A percentile compares a stretch with the other conserved stretches of the same genome.
Conservation (phyloP, 92 coral and sea anemone species). For the Scolanthus callimorphus region DNA sequence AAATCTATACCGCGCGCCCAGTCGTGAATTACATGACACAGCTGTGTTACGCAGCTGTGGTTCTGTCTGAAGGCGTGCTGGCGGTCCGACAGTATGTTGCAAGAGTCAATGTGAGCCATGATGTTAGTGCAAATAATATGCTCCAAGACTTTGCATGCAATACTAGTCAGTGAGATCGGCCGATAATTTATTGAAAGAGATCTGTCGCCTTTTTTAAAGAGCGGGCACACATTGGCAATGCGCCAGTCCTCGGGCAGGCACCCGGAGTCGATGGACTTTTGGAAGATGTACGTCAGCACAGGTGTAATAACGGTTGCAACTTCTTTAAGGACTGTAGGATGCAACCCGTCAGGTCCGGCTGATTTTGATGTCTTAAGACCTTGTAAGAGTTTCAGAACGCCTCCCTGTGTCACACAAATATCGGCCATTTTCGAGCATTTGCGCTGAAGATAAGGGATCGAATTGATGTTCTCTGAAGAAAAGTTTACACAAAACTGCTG, state of each 20-base stretch:
- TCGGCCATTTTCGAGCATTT: slow-evolving; percentile 1
- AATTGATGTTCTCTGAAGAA: slow-evolving; percentile 9
- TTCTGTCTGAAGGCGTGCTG: slow-evolving; percentile 23
- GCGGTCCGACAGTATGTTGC: slow-evolving; percentile 9
- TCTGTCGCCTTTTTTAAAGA: slow-evolving; percentile 21
- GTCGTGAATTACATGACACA: too few relatives aligned
- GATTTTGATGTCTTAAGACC: slow-evolving; percentile 13
- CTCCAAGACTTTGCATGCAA: slow-evolving; percentile 25
- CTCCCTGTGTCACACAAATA: slow-evolving; percentile 8
- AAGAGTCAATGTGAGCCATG: slow-evolving; percentile 13
- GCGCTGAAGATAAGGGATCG: slow-evolving; percentile 2
- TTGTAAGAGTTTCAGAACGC: slow-evolving; percentile 1
- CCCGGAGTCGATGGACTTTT: slow-evolving; percentile 10
- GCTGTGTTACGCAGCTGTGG: too few relatives aligned
- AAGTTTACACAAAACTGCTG: slow-evolving; percentile 7
- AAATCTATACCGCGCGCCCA: slow-evolving; percentile 11
- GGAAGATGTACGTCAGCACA: slow-evolving; percentile 8
- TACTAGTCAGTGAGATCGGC: slow-evolving; percentile 24
- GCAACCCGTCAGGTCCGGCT: slow-evolving; percentile 13
- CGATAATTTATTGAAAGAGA: slow-evolving; percentile 22
- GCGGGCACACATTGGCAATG: slow-evolving; percentile 22
- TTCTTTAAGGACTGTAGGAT: slow-evolving; percentile 15
- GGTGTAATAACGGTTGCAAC: slow-evolving; percentile 12
- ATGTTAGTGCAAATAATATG: slow-evolving; percentile 22
- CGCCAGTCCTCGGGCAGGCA: slow-evolving; percentile 27